These are phyloP conservation scores for Cynocephalus volans DNA, from an alignment of 2,113 vertebrate species.

Conservation along the genomic window DNA sequence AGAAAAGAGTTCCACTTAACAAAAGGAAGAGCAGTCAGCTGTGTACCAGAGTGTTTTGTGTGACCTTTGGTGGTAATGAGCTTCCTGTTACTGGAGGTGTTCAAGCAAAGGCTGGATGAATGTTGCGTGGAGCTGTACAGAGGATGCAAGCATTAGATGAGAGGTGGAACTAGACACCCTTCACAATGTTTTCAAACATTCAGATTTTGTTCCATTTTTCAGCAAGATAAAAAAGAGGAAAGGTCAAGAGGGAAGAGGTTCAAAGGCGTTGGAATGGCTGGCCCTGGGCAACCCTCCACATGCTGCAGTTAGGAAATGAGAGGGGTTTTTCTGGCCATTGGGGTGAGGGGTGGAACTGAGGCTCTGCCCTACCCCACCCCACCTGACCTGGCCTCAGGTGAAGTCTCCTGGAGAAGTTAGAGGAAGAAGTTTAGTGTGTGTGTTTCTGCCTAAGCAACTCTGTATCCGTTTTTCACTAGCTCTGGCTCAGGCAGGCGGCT, in stretches of 20 bases:
- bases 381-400: neutral
- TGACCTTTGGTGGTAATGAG: neutral
- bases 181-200: neutral
- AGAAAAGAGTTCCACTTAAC: neutral
- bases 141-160: neutral
- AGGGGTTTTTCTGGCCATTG: neutral
- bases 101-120: neutral
- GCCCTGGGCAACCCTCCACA: neutral
- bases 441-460: neutral
- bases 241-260: neutral
- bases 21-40: neutral
- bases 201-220: neutral
- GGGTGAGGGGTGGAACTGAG: neutral
- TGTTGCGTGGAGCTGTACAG: neutral
- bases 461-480: neutral
- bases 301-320: neutral
- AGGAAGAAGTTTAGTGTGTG: neutral
- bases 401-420: neutral
- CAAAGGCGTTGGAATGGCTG: neutral
- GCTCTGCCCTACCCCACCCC: too few relatives aligned
- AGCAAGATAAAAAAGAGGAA: conserved; percentile 7
- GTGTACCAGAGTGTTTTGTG: neutral
- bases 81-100: neutral
- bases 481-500: conserved; percentile 58
- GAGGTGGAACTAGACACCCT: neutral